These are phyloP conservation scores for Palythoa caribaeorum DNA, from an alignment of 92 coral and sea anemone genomes.

Conservation along the genomic window DNA sequence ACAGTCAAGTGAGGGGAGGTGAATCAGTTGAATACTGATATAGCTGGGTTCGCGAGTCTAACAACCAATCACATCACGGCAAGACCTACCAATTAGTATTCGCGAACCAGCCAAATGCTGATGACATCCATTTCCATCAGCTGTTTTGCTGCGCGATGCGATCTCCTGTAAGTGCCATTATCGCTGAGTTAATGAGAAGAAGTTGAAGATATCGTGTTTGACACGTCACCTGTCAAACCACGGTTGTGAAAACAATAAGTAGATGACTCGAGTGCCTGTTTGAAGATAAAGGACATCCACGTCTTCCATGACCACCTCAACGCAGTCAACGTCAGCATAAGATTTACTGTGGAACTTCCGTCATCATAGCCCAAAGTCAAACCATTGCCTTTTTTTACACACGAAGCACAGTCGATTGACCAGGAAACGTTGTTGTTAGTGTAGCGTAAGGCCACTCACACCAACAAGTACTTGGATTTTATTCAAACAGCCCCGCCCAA, in stretches of 20 bases:
- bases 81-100: too few relatives aligned
- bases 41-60: too few relatives aligned
- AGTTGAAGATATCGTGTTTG: too few relatives aligned
- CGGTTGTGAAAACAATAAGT: neutral
- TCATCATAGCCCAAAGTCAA: neutral
- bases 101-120: too few relatives aligned
- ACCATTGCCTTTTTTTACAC: constrained; percentile 15
- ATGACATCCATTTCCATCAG: too few relatives aligned
- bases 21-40: too few relatives aligned
- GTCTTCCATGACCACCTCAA: neutral
- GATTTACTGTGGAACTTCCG: neutral
- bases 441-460: constrained; percentile 38
- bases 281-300: neutral
- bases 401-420: neutral
- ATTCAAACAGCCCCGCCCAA: neutral
- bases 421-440: constrained; percentile 14
- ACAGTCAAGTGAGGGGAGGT: too few relatives aligned
- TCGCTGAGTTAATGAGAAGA: too few relatives aligned
- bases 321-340: neutral
- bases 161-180: too few relatives aligned
- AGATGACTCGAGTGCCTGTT: neutral
- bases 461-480: constrained; percentile 30
- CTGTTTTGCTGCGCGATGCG: too few relatives aligned
- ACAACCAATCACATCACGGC: too few relatives aligned
- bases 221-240: neutral